phyloP scores from a whole-genome alignment of 1,140 invertebrate genomes.

The Drosophila varians region DNA sequence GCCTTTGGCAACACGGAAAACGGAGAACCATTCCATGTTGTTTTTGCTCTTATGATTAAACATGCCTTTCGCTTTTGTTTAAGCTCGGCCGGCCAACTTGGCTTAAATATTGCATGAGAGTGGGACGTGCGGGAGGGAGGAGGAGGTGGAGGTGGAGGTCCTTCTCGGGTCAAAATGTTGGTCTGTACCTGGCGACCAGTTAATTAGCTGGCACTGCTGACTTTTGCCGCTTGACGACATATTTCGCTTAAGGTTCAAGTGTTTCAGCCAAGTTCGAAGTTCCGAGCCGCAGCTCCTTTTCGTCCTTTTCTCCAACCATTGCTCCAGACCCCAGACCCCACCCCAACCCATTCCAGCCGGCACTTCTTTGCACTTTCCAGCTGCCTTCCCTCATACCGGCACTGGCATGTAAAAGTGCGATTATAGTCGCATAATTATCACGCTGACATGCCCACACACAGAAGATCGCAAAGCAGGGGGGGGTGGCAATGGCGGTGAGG shows the following conservation, averaged over 20 bases:
- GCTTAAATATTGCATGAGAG: constrained; percentile 76
- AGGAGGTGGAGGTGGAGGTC: neutral
- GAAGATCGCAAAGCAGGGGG: constrained; percentile 13
- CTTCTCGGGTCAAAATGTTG: constrained; percentile 8
- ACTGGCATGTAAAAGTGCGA: constrained; percentile 80
- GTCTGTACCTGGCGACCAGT: constrained; percentile 70
- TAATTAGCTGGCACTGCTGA: constrained; percentile 76
- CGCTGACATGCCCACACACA: constrained; percentile 74
- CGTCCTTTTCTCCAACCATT: constrained; percentile 1
- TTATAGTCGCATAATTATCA: constrained; percentile 82
- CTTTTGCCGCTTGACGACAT: constrained; percentile 76
- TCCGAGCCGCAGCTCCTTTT: constrained; percentile 25
- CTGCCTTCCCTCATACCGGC: neutral
- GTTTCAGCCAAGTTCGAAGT: constrained; percentile 62
- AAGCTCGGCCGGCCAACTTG: constrained; percentile 64
- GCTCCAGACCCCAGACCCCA: no score
- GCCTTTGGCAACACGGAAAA: constrained; percentile 45
- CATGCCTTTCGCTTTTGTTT: constrained; percentile 81
- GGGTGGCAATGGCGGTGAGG: neutral
- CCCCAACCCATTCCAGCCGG: no score
- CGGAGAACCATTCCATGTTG: constrained; percentile 45
- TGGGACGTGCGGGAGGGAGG: constrained; percentile 1
- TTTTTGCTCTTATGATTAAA: constrained; percentile 81
- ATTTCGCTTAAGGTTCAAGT: constrained; percentile 78
- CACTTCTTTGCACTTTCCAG: neutral